Base-by-base conservation (phyloP, 2,888 invertebrate species). In the Bhutanitis thaidina region DNA sequence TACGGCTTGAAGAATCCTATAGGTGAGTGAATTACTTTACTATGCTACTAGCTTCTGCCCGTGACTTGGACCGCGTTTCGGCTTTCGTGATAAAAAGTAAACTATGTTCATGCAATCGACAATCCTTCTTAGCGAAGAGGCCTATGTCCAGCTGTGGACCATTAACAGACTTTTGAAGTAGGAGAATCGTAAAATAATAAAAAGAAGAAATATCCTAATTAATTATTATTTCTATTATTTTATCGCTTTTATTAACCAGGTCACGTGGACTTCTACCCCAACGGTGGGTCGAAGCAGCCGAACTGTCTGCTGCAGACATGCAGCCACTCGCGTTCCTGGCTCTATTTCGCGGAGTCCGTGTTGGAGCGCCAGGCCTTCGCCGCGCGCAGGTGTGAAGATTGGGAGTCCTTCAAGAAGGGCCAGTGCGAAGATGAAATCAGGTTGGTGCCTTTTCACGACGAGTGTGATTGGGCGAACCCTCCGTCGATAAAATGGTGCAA, bases 251-350 rank as follows among this genome's bases (percentile, higher is more conserved):
- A 20, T 3, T 25, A 36, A 0, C 12, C 73, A 90, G 90, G 84
- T 1, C 78, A 89, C 53, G 77, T 66, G 1, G 88, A 90, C 64
- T 88, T 69, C 70, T 88, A 56, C 64, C 82, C 83, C 0, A 90
- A 90, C 71, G 61, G 69, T 3, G 90, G 90, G 0, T 46, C 62
- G 0, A 59, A 70, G 62, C 90, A 90, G 68, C 87, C 88, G 0
- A 64, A 69, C 62, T 90, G 90, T 61, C 43, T 79, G 7, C 49
- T 72, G 5, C 78, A 82, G 58, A 71, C 80, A 0, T 90, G 89
- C 64, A 80, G 80, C 43, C 90, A 90, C 73, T 68, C 72, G 52
- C 72, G 84, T 20, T 71, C 75, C 1, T 82, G 81, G 81, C 51
- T 60, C 14, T 57, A 71, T 15, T 85, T 57, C 62, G 62, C 71